Evolutionary conservation across 2,797 vertebrate genomes (phyloP), one percentile per base, ranked within the genome.

Genomic region (Heterohyrax brucei): DNA sequence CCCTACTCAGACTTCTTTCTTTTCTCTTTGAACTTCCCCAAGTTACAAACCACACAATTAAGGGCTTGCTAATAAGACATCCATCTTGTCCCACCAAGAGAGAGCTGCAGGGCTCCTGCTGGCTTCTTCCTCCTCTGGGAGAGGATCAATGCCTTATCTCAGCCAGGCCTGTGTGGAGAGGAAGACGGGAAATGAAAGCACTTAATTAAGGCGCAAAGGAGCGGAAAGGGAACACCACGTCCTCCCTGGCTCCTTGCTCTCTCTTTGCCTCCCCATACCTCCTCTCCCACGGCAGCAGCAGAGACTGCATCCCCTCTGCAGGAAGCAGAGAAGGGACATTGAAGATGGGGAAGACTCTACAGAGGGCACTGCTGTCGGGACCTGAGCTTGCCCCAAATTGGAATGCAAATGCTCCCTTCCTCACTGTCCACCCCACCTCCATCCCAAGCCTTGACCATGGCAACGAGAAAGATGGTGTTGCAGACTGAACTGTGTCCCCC

Each of bases 121-220:
- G 81, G 95, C 98, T 95, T 78, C 89, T 91, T 96, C 95, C 97
- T 98, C 96, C 96, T 96, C 93, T 87, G 82, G 97, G 97, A 95
- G 96, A 95, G 97, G 97, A 98, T 99, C 98, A 96, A 98, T 98
- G 97, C 96, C 97, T 99, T 98, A 98, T 98, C 98, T 98, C 96
- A 94, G 96, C 92, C 26, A 5, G 94, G 97, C 66, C 93, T 97
- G 96, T 85, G 94, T 95, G 96, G 93, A 97, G 97, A 90, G 96
- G 94, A 98, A 97, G 95, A 82, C 98, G 66, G 91, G 87, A 98
- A 83, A 95, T 97, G 95, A 96, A 98, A 98, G 96, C 91, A 97
- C 97, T 98, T 97, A 97, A 98, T 98, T 97, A 98, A 98, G 97
- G 97, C 76, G 90, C 96, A 91, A 89, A 96, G 81, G 95, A 96